Evolutionary conservation across 2,888 invertebrate genomes (phyloP), one percentile per base, ranked within the genome.

Genomic region (Noctua pronuba): DNA sequence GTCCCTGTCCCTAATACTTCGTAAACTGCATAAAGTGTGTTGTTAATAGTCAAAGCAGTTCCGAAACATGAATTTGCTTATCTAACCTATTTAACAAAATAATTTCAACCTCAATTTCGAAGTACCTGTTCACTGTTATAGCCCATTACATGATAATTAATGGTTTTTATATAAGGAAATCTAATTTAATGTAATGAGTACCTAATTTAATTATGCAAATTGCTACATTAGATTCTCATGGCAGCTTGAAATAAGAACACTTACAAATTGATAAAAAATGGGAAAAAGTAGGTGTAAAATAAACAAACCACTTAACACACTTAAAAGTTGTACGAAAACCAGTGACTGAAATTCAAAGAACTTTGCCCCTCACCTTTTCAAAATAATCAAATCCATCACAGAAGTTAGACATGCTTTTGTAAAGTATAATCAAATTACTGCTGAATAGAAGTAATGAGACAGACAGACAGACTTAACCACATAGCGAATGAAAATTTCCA

Each of bases 401-500:
- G 7, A 11, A 68, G 28, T 41, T 58, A 41, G 60, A 68, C 35
- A 38, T 1, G 46, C 44, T 68, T 52, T 70, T 68, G 24, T 38
- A 16, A 64, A 81, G 46, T 66, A 46, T 66, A 72, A 75, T 75
- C 5, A 68, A 74, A 65, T 71, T 52, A 75, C 69, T 38, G 18
- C 60, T 75, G 55, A 80, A 75, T 46, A 31, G 55, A 60, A 72
- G 35, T 73, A 80, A 80, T 60, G 55, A 79, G 52, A 75, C 13
- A 46, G 18, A 18, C 41, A 60, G 41, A 16, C 41, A 66, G 41
- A 16, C 74, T 68, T 31, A 73, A 81, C 65, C 35, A 58, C 46
- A 84, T 80, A 77, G 41, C 64, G 68, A 79, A 83, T 82, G 68
- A 75, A 84, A 80, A 78, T 84, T 68, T 75, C 71, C 49, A 41